Evolutionary conservation across 37 sponge, comb jelly and placozoan genomes (phyloP), one percentile per base, ranked within the genome.

Genomic region (Ianthella basta): DNA sequence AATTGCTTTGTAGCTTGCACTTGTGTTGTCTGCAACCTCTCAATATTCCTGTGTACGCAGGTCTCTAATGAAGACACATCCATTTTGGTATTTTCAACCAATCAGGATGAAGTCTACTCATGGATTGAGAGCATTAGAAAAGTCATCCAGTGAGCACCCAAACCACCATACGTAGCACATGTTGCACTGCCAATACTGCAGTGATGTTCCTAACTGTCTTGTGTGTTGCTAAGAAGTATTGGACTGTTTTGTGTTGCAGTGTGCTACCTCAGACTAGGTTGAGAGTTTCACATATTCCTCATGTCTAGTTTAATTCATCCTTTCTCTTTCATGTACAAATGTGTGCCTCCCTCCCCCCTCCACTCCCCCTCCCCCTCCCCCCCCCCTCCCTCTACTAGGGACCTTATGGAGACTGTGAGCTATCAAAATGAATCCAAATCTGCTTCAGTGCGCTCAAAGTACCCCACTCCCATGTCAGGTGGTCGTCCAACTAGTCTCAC

Each of bases 41-140:
- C 50, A 10, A 8, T 44, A 8, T 44, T n/a, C n/a, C 6, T 44
- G 50, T 44, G 50, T 65, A 15, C 34, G 0, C 39, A 87, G 91
- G 66, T 91, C 14, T 87, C 91, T 40, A 87, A 87, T 74, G 82
- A 38, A 56, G 85, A 91, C 38, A 87, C 84, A 38, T 69, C 85
- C 19, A 24, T 91, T 8, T 16, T 72, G 66, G 83, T 91, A 69
- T 91, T 79, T 40, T 78, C 83, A 0, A 30, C 37, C 37, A 81
- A 92, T 30, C 60, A 82, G 56, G 75, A 88, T 23, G 86, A 85
- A 19, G 44, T 72, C 10, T 70, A 29, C 37, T 30, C 78, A 14
- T 92, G 88, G 92, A 72, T 78, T 15, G 70, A 85, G 60, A 56
- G 65, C 21, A 77, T 92, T 6, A 35, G 83, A 33, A 50, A 81